Evolutionary conservation across 2,113 vertebrate genomes (phyloP), one percentile per base, ranked within the genome.

Genomic region (Megatriorchis doriae): DNA sequence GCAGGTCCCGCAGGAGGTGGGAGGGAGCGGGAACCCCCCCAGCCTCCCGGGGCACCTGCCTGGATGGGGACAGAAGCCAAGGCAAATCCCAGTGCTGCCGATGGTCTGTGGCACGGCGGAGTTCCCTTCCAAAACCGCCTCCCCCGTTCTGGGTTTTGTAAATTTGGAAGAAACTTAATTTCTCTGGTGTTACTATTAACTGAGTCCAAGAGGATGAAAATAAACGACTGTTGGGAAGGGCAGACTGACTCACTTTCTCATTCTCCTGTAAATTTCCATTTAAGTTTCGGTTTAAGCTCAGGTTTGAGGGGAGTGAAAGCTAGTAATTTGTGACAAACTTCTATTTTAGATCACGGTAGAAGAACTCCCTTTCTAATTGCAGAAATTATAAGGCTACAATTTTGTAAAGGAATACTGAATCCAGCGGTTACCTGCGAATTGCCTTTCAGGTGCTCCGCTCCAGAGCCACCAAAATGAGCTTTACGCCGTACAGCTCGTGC

Each of bases 181-280:
- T 92, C 68, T 86, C 52, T 56, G 61, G 72, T 81, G 88, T 74
- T 86, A 81, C 88, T 94, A 71, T 94, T 88, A 93, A 86, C 68
- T 67, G 92, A 93, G 94, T 88, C 92, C 83, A 0, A 48, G 80
- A 63, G 56, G 92, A 92, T 95, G 96, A 16, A 90, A 95, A 90
- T 80, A 94, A 93, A 20, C 4, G 48, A 31, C 85, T 70, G 63
- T 62, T 80, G 90, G 89, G 96, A 94, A 96, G 92, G 94, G 94
- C 90, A 92, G 96, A 55, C 94, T 96, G 96, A 97, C 94, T 96
- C 95, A 94, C 90, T 90, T 95, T 93, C 94, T 90, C 77, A 53
- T 92, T 92, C 90, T 90, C 82, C 94, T 95, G 94, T 93, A 94
- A 94, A 93, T 96, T 97, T 97, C 95, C 94, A 94, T 94, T 95